Percentiles rank a stretch among this genome's conserved stretches.
phyloP scores from a whole-genome alignment of 2,797 vertebrate species.

The Limosa lapponica region DNA sequence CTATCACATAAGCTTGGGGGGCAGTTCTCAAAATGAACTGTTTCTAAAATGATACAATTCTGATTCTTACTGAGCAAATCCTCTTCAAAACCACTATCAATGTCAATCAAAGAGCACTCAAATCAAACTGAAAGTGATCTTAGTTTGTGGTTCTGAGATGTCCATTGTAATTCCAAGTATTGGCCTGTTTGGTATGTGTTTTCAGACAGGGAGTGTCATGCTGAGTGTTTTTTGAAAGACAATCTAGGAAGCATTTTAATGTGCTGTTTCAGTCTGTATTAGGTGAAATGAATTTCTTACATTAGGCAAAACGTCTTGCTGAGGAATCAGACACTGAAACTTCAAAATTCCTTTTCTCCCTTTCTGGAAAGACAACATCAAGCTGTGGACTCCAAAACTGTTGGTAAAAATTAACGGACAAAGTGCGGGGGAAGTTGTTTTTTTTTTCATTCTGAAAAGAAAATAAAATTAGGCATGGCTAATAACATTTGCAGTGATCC shows the following conservation, averaged over 20 bases:
- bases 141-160: constrained; percentile 19
- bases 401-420: background rate
- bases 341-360: background rate
- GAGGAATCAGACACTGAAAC: background rate
- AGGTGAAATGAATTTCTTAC: background rate
- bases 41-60: background rate
- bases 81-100: background rate
- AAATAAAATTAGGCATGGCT: background rate
- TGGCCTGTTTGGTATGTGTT: background rate
- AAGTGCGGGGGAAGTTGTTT: no score
- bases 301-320: background rate
- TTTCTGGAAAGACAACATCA: background rate
- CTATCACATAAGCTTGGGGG: background rate
- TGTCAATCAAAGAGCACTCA: background rate
- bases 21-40: background rate
- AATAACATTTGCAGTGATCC: background rate
- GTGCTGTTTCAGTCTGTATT: background rate
- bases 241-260: background rate
- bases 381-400: background rate
- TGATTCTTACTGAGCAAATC: constrained; percentile 4
- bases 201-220: background rate
- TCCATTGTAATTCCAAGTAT: background rate
- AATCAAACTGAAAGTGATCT: background rate
- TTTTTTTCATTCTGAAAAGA: background rate
- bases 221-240: background rate